A percentile compares a stretch with the other conserved stretches of the same genome.
These are phyloP conservation scores for Menidia menidia DNA, from an alignment of 2,797 vertebrate species.

Conservation along the genomic window DNA sequence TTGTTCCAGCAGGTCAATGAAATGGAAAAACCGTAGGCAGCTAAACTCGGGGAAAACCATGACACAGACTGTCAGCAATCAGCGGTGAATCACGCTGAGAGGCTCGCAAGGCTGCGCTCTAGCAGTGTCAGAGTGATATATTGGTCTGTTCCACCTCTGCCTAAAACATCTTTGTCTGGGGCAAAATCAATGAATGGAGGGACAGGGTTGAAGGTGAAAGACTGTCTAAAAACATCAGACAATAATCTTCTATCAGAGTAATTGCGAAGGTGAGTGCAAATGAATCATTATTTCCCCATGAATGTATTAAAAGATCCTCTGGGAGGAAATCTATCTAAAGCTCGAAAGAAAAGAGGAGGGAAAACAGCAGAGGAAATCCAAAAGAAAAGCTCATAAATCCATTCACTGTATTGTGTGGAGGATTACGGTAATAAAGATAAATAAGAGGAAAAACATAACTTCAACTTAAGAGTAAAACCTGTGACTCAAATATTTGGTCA, in stretches of 20 bases:
- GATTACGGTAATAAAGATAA: constrained; percentile 9
- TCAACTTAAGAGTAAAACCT: constrained; percentile 28
- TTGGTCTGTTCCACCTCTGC: constrained; percentile 39
- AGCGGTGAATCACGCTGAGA: constrained; percentile 76
- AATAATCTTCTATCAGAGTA: background rate
- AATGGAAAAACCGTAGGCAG: constrained; percentile 70
- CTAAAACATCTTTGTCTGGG: constrained; percentile 45
- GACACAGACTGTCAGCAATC: constrained; percentile 76
- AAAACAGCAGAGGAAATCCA: background rate
- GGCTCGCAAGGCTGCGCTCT: constrained; percentile 36
- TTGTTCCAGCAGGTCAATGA: constrained; percentile 54
- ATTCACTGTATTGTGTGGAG: background rate
- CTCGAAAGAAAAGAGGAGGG: background rate
- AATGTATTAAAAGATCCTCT: background rate
- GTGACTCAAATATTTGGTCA: constrained; percentile 35
- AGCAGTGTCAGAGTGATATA: constrained; percentile 55
- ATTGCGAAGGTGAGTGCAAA: background rate
- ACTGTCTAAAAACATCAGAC: background rate
- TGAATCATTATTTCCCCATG: background rate
- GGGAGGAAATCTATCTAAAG: background rate
- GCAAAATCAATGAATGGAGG: constrained; percentile 41
- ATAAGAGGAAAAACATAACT: constrained; percentile 17
- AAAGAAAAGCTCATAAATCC: background rate
- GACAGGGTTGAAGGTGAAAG: background rate
- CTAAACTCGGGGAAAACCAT: constrained; percentile 71